A percentile compares a stretch with the other conserved stretches of the same genome.
phyloP scores from a whole-genome alignment of 2,113 vertebrate species.

The Eclectus roratus region DNA sequence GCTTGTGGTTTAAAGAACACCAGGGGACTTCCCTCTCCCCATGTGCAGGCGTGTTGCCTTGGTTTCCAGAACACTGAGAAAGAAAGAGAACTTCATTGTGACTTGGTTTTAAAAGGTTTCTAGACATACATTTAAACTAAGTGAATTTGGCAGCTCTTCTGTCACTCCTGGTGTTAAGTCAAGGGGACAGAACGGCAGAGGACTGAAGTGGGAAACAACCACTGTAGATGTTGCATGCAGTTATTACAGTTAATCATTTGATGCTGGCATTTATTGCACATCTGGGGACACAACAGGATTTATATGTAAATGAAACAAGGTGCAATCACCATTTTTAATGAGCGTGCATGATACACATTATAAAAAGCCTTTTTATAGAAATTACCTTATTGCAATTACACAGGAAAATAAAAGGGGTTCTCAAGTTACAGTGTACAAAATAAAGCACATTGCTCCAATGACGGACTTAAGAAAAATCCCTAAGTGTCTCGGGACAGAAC shows the following conservation, averaged over 20 bases:
- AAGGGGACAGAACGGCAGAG: not conserved
- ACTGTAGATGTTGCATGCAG: not conserved
- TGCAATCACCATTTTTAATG: slow-evolving; percentile 42
- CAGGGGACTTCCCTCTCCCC: not conserved
- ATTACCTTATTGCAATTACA: slow-evolving; percentile 73
- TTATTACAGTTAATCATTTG: not conserved
- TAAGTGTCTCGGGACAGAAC: slow-evolving; percentile 31
- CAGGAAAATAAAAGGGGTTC: slow-evolving; percentile 55
- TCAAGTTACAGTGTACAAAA: slow-evolving; percentile 70
- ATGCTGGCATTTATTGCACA: slow-evolving; percentile 54
- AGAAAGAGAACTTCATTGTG: not conserved
- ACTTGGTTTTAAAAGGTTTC: not conserved
- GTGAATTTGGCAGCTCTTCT: not conserved
- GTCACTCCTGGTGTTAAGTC: not conserved
- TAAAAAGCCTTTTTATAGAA: slow-evolving; percentile 73
- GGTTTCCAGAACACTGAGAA: not conserved
- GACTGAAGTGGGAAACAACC: not conserved
- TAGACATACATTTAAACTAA: not conserved
- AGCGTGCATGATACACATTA: slow-evolving; percentile 66
- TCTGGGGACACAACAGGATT: not conserved
- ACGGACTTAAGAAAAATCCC: slow-evolving; percentile 46
- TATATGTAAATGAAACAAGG: slow-evolving; percentile 38
- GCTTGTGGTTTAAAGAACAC: not conserved
- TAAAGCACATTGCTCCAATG: slow-evolving; percentile 65
- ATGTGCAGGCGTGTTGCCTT: rapidly evolving